phyloP scores from a whole-genome alignment of 2,888 invertebrate species.

The Leptothorax acervorum region DNA sequence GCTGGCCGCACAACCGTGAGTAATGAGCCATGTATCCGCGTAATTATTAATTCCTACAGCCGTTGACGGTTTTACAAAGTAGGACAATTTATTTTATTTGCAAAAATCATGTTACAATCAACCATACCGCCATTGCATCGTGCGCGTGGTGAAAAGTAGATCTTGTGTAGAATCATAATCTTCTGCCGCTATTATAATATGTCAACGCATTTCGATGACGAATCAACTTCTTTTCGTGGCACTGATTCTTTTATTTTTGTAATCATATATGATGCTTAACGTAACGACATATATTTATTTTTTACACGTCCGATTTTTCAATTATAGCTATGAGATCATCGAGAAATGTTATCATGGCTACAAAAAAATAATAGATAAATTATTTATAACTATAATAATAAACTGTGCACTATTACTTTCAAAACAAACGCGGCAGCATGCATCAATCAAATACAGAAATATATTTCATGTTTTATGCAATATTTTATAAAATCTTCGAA shows the following conservation, averaged over 20 bases:
- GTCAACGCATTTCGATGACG: not conserved
- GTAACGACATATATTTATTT: not conserved
- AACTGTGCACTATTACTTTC: not conserved
- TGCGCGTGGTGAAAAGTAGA: slow-evolving; percentile 22
- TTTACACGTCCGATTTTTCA: not conserved
- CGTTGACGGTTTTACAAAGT: slow-evolving; percentile 26
- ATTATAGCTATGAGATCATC: not conserved
- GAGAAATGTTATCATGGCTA: not conserved
- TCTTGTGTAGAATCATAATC: slow-evolving; percentile 32
- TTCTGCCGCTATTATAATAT: not conserved
- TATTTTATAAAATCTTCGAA: not conserved
- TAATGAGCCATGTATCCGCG: slow-evolving; percentile 63
- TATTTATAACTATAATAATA: not conserved
- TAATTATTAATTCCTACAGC: slow-evolving; percentile 63
- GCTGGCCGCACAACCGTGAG: slow-evolving; percentile 53
- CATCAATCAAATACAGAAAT: not conserved
- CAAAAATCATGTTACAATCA: slow-evolving; percentile 7
- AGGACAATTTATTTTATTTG: not conserved
- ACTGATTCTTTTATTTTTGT: not conserved
- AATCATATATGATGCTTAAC: not conserved
- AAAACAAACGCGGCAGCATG: not conserved
- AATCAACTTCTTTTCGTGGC: not conserved
- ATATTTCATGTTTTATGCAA: not conserved
- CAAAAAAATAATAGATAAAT: not conserved
- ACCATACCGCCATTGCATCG: not conserved